phyloP scores from a whole-genome alignment of 2,797 vertebrate genomes.

The Otolemur crassicaudatus region DNA sequence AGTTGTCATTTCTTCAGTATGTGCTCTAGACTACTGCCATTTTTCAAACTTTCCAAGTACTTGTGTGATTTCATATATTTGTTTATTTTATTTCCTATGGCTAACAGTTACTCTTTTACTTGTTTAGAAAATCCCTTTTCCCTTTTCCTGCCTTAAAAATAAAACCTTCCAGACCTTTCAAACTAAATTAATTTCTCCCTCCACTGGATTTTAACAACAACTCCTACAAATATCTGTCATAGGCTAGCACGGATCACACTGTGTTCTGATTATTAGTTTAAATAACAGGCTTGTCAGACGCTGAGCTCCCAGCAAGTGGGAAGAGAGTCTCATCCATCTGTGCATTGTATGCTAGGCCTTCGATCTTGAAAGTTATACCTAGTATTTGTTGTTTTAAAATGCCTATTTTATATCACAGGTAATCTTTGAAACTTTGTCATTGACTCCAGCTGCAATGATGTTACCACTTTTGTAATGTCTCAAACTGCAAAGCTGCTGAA shows the following conservation, averaged over 20 bases:
- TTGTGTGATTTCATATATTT: background rate
- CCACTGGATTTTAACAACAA: background rate
- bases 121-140: background rate
- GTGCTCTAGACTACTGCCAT: background rate
- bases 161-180: background rate
- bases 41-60: background rate
- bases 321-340: background rate
- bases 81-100: background rate
- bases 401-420: background rate
- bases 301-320: background rate
- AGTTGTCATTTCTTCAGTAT: background rate
- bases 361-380: background rate
- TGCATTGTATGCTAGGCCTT: background rate
- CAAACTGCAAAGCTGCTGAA: background rate
- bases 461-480: background rate
- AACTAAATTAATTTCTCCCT: background rate
- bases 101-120: background rate
- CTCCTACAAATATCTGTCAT: background rate
- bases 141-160: background rate
- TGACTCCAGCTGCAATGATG: background rate
- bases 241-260: background rate
- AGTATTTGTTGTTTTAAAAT: conserved; percentile 39
- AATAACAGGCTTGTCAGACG: background rate
- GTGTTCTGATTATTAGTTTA: background rate
- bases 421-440: background rate